Evolutionary conservation across 2,888 invertebrate genomes (phyloP).

Genomic region (Stenchaetothrips biformis): DNA sequence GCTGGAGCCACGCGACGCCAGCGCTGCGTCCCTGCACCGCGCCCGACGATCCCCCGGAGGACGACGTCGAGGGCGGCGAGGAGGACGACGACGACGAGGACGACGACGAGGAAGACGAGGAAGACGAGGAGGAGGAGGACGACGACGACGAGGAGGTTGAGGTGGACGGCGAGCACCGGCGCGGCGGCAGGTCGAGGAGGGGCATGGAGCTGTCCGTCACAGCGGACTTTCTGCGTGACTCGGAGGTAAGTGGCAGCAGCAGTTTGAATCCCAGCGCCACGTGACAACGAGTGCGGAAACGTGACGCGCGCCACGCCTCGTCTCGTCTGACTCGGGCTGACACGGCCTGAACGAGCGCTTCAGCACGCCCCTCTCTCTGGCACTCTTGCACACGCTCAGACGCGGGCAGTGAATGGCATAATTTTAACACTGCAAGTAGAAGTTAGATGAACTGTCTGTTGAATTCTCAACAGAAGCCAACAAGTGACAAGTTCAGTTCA

Average conservation of each 20-base stretch:
- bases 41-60: not conserved
- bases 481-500: too few species aligned
- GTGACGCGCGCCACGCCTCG: too few species aligned
- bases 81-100: not conserved
- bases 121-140: not conserved
- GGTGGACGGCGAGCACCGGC: not conserved
- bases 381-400: too few species aligned
- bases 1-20: not conserved
- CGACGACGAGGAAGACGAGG: not conserved
- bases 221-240: not conserved
- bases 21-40: constrained; percentile 7
- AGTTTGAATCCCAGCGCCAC: not conserved
- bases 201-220: constrained; percentile 19
- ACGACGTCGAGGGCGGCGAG: not conserved
- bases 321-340: too few species aligned
- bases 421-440: too few species aligned
- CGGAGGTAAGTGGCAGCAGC: not conserved
- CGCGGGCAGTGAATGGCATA: too few species aligned
- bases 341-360: too few species aligned
- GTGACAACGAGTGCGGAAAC: too few species aligned
- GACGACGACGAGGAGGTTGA: not conserved
- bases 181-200: not conserved
- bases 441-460: too few species aligned
- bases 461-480: too few species aligned
- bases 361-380: too few species aligned